A percentile compares a stretch with the other conserved stretches of the same genome.
Conservation (phyloP, 2,113 vertebrate genomes). For the Cinclus cinclus region DNA sequence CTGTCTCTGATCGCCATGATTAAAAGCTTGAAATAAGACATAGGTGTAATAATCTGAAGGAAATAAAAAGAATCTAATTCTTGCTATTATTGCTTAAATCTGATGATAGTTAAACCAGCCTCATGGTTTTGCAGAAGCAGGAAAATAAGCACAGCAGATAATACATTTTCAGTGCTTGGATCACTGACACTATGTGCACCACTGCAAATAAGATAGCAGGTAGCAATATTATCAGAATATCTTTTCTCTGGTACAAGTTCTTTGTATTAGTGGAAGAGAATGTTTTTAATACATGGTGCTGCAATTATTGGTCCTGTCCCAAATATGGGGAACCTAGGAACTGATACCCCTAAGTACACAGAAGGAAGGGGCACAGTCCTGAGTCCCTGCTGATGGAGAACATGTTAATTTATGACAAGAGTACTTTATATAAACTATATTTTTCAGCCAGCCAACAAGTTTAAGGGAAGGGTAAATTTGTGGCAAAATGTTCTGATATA, state of each 20-base stretch:
- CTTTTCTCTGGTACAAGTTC: neutral
- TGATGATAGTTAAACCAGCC: neutral
- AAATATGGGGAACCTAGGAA: neutral
- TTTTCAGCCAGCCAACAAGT: neutral
- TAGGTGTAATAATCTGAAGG: neutral
- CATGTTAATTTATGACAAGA: neutral
- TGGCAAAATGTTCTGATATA: neutral
- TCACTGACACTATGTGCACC: rapidly evolving
- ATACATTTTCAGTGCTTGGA: neutral
- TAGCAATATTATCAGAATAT: neutral
- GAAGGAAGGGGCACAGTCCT: neutral
- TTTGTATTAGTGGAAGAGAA: neutral
- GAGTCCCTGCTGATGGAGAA: neutral
- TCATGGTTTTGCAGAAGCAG: neutral
- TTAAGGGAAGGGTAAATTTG: neutral
- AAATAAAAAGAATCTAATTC: neutral
- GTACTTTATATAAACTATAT: neutral
- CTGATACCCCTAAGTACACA: neutral
- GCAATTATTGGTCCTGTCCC: neutral
- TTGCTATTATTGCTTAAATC: neutral
- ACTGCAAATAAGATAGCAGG: neutral
- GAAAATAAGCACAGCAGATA: neutral
- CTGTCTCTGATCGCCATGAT: neutral
- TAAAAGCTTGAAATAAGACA: neutral
- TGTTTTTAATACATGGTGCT: neutral